Evolutionary conservation across 1,140 invertebrate species (phyloP), one percentile per base, ranked within the genome.

Genomic region (Adoxophyes honmai): DNA sequence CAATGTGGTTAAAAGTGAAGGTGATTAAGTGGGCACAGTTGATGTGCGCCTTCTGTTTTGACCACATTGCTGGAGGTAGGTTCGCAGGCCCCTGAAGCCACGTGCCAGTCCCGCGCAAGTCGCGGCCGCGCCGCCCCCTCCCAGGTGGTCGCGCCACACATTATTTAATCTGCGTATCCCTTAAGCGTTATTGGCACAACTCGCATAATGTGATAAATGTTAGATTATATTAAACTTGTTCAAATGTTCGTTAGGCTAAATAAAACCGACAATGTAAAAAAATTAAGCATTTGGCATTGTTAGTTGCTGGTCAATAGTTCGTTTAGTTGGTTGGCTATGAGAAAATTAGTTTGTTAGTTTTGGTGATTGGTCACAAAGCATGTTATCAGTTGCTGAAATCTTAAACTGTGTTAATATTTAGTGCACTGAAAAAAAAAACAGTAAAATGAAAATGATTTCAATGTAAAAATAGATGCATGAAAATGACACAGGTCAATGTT

Each of bases 41-140:
- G 6, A 2, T 28, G 21, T 6, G 21, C 21, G 59, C 59, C 57
- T 52, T 55, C 55, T 36, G 9, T 64, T 63, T 60, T 9, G 51
- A 34, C 34, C 35, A 52, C 52, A 57, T 62, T 63, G 70, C 58
- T 36, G 54, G 59, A 80, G 66, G 72, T 79, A 83, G 67, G 73
- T 74, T 75, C 74, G 51, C 11, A 72, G 78, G 74, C 73, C 79
- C 82, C 82, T 80, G 73, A 83, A 79, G 79, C 79, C 69, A 63
- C 55, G 61, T 65, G 55, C 38, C 60, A 57, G 35, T 58, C 53
- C 13, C 34, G 33, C 48, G 60, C 35, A 38, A n/a, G n/a, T n/a
- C n/a, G 10, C 21, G 6, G 21, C 18, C n/a, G 3, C 9, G 9
- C 42, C 52, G 21, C 2, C 21, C 21, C 34, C 48, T 42, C 34